Evolutionary conservation across 1,140 invertebrate species (phyloP), one percentile per base, ranked within the genome.

Genomic region (Drosophila repleta): DNA sequence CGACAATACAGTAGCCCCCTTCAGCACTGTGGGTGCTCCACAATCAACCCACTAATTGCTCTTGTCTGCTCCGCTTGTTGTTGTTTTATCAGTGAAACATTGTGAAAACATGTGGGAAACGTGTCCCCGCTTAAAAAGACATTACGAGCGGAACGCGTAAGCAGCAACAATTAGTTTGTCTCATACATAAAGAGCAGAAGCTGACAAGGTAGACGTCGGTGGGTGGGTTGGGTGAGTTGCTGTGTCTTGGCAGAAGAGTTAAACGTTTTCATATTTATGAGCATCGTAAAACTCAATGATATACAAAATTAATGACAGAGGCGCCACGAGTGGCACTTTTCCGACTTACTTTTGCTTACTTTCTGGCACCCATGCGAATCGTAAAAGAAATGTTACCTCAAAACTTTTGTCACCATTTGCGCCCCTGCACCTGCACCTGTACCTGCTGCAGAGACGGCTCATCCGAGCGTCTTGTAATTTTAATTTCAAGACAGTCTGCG

Each of bases 221-320:
- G 17, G n/a, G n/a, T 35, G 2, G 17, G 32, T 2, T 10, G 24
- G 17, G 11, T 17, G 32, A 37, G 52, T n/a, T 11, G 35, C 15
- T 1, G 7, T 35, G 61, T 32, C 20, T 20, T 65, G 49, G 49
- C 39, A 15, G 64, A 90, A 90, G 87, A 90, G 87, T 90, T 90
- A 90, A 90, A 90, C 82, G 87, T 90, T 90, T 83, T 84, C 79
- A 81, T 90, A 90, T 90, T 90, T 90, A 90, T 87, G 87, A 90
- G 87, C 66, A 71, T 90, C 88, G 82, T 90, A 90, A 90, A 90
- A 90, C 82, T 76, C 87, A 90, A 90, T 90, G 87, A 90, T 90
- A 90, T 87, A 90, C 82, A 85, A 90, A 90, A 90, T 90, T 90
- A 90, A 90, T 90, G 87, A 83, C 82, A 83, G 76, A 82, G 82